phyloP scores from a whole-genome alignment of 92 coral and sea anemone species.

The Palythoa heliodiscus region DNA sequence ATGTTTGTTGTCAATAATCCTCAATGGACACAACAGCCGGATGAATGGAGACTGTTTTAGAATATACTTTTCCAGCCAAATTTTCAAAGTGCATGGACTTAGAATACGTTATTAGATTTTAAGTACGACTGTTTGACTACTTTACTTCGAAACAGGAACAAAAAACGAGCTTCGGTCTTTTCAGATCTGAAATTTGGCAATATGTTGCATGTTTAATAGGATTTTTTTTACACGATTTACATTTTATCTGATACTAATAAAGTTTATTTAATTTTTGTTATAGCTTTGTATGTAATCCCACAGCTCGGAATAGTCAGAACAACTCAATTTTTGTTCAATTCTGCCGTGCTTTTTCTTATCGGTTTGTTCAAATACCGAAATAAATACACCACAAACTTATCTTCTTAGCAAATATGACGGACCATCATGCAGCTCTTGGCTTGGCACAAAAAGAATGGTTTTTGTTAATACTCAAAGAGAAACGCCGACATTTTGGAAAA shows the following conservation, averaged over 20 bases:
- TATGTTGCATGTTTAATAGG: no score
- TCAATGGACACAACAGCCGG: conserved; percentile 1
- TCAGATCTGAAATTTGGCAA: no score
- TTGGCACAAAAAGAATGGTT: conserved; percentile 1
- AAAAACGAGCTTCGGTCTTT: no score
- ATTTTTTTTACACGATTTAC: no score
- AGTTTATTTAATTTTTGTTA: no score
- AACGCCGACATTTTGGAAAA: conserved; percentile 12
- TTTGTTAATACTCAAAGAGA: background rate
- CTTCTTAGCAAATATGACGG: background rate
- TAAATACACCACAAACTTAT: conserved; percentile 7
- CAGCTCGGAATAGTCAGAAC: no score
- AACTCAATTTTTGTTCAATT: background rate
- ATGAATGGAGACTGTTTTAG: background rate
- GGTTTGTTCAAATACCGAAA: background rate
- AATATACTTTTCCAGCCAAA: background rate
- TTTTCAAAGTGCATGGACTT: no score
- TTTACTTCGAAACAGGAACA: no score
- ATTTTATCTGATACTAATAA: no score
- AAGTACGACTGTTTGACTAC: no score
- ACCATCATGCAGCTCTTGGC: background rate
- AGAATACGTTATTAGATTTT: no score
- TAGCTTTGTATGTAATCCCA: no score
- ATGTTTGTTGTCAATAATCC: background rate
- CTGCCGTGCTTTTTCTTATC: background rate